phyloP scores from a whole-genome alignment of 2,888 invertebrate genomes.

The Lottia scabra region DNA sequence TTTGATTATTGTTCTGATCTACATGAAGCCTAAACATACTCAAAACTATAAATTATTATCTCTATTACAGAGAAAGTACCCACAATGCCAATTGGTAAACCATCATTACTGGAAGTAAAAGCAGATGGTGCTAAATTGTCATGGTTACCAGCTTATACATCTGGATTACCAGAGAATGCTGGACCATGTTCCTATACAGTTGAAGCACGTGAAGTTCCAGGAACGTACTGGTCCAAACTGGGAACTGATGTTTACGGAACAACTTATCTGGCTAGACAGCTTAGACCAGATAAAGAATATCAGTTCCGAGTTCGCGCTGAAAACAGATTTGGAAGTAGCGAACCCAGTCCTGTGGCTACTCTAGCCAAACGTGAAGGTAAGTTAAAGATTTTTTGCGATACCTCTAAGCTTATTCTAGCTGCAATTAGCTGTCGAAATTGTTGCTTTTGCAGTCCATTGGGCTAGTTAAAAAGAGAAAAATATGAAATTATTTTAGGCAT shows the following conservation, averaged over 20 bases:
- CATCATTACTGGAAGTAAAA: constrained; percentile 44
- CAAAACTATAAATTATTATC: not conserved
- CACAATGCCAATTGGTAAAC: constrained; percentile 51
- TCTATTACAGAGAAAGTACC: constrained; percentile 41
- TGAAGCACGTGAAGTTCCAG: constrained; percentile 80
- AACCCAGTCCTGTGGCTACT: constrained; percentile 82
- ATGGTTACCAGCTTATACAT: constrained; percentile 56
- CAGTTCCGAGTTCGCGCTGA: constrained; percentile 95
- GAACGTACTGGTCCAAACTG: constrained; percentile 92
- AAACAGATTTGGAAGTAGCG: constrained; percentile 95
- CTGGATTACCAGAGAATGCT: constrained; percentile 49
- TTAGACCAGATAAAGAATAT: constrained; percentile 83
- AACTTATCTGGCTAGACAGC: constrained; percentile 39
- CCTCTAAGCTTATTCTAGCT: no score
- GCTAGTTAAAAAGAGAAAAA: no score
- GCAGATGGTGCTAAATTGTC: constrained; percentile 50
- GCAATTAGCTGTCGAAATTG: no score
- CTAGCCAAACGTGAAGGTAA: constrained; percentile 45
- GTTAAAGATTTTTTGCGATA: not conserved
- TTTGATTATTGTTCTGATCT: not conserved
- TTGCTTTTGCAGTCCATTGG: no score
- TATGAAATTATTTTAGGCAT: no score
- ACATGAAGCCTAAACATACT: no score
- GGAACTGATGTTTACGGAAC: constrained; percentile 51
- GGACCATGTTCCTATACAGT: constrained; percentile 54